phyloP scores from a whole-genome alignment of 1,140 invertebrate genomes.

The Luehdorfia chinensis region DNA sequence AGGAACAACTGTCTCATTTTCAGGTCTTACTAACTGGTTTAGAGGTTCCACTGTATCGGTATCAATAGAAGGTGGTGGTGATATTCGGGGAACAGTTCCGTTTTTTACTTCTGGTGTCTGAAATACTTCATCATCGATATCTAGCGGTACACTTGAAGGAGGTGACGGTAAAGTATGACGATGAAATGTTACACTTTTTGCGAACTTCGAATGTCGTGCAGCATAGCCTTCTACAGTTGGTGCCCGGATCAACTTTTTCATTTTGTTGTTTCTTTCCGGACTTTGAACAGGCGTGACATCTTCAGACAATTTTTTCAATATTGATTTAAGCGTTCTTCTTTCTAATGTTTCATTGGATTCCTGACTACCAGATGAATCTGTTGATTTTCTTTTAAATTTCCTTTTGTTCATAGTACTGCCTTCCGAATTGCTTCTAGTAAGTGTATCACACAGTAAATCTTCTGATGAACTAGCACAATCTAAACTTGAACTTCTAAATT shows the following conservation, averaged over 20 bases:
- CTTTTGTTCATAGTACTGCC: slow-evolving; percentile 78
- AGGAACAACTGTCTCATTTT: slow-evolving; percentile 22
- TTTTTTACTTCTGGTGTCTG: slow-evolving; percentile 40
- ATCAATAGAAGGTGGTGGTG: slow-evolving; percentile 23
- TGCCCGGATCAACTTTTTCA: slow-evolving; percentile 83
- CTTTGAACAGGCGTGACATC: slow-evolving; percentile 74
- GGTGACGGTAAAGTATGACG: slow-evolving; percentile 89
- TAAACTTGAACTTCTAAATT: slow-evolving; percentile 86
- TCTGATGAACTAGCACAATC: slow-evolving; percentile 84
- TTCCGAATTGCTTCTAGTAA: slow-evolving; percentile 82
- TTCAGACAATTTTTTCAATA: slow-evolving; percentile 88
- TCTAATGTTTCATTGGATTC: slow-evolving; percentile 91
- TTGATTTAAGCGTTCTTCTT: slow-evolving; percentile 88
- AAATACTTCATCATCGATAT: slow-evolving; percentile 49
- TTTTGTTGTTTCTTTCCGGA: slow-evolving; percentile 75
- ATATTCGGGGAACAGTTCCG: slow-evolving; percentile 27
- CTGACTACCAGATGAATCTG: slow-evolving; percentile 78
- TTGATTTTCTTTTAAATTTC: slow-evolving; percentile 63
- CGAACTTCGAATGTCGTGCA: slow-evolving; percentile 89
- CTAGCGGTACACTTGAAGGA: slow-evolving; percentile 77
- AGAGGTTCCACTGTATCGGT: slow-evolving; percentile 19
- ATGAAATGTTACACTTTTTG: slow-evolving; percentile 93
- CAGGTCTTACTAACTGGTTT: slow-evolving; percentile 34
- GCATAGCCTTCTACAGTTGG: slow-evolving; percentile 92
- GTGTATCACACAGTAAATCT: slow-evolving; percentile 78